These are phyloP conservation scores for Brachystomella parvula DNA, from an alignment of 1,140 invertebrate genomes.

Conservation along the genomic window DNA sequence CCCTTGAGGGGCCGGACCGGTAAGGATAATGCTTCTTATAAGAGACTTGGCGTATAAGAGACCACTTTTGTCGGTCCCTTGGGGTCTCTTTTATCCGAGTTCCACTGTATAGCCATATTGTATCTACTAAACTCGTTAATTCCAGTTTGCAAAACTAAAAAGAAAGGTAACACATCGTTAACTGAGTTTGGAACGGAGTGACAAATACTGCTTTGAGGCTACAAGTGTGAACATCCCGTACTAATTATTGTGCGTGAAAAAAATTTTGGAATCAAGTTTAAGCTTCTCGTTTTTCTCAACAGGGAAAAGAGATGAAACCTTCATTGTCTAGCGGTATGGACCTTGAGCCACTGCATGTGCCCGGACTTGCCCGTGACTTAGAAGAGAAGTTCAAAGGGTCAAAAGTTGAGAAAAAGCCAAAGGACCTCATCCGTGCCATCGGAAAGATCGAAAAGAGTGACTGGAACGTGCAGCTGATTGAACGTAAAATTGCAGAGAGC, in stretches of 20 bases:
- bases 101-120: too few relatives aligned
- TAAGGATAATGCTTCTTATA: too few relatives aligned
- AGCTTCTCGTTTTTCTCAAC: not conserved
- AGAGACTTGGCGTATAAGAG: too few relatives aligned
- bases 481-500: constrained; percentile 80
- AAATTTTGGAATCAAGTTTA: not conserved
- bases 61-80: too few relatives aligned
- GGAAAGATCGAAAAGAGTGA: constrained; percentile 82
- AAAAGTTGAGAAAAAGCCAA: constrained; percentile 64
- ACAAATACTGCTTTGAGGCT: constrained; percentile 2
- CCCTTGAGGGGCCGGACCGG: not conserved
- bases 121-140: too few relatives aligned
- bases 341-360: constrained; percentile 55
- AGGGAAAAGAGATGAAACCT: constrained; percentile 60
- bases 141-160: too few relatives aligned
- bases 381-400: constrained; percentile 57
- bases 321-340: constrained; percentile 41
- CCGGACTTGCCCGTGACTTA: constrained; percentile 60
- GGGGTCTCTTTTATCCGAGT: too few relatives aligned
- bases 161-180: too few relatives aligned
- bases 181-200: too few relatives aligned
- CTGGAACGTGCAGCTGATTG: constrained; percentile 86
- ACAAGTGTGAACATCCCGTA: not conserved
- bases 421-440: constrained; percentile 74
- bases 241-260: too few relatives aligned